phyloP scores from a whole-genome alignment of 2,888 invertebrate species.

The Agrotis ipsilon region DNA sequence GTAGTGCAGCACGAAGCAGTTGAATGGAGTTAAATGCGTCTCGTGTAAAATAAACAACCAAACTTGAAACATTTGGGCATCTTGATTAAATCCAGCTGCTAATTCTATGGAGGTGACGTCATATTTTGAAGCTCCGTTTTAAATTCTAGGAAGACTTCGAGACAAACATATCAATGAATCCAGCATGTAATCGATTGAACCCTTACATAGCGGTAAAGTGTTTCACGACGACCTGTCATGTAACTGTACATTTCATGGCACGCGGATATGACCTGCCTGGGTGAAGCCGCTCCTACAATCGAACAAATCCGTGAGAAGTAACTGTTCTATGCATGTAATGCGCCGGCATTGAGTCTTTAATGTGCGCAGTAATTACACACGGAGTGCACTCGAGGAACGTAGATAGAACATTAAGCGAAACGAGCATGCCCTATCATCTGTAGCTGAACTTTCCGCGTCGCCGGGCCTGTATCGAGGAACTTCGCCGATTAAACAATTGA shows the following conservation, averaged over 20 bases:
- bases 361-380: slow-evolving; percentile 72
- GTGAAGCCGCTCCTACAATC: slow-evolving; percentile 23
- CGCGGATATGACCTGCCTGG: slow-evolving; percentile 34
- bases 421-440: slow-evolving; percentile 80
- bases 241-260: slow-evolving; percentile 41
- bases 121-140: background rate
- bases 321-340: slow-evolving; percentile 51
- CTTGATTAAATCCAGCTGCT: slow-evolving; percentile 12
- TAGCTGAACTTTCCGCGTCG: slow-evolving; percentile 80
- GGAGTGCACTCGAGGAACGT: slow-evolving; percentile 73
- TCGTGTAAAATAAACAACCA: background rate
- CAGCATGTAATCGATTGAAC: background rate
- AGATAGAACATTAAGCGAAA: slow-evolving; percentile 79
- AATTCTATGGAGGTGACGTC: slow-evolving; percentile 13
- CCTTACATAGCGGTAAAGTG: background rate
- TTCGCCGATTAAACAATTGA: slow-evolving; percentile 85
- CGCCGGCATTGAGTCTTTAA: slow-evolving; percentile 68
- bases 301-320: slow-evolving; percentile 51
- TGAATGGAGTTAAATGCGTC: slow-evolving; percentile 11
- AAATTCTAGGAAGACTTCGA: slow-evolving; percentile 1
- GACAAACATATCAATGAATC: background rate
- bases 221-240: slow-evolving; percentile 8
- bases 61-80: slow-evolving; percentile 2
- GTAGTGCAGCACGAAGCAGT: slow-evolving; percentile 10
- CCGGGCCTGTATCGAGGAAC: slow-evolving; percentile 82